Base-by-base conservation (phyloP, 2,888 invertebrate species). In the Spisula subtruncata region DNA sequence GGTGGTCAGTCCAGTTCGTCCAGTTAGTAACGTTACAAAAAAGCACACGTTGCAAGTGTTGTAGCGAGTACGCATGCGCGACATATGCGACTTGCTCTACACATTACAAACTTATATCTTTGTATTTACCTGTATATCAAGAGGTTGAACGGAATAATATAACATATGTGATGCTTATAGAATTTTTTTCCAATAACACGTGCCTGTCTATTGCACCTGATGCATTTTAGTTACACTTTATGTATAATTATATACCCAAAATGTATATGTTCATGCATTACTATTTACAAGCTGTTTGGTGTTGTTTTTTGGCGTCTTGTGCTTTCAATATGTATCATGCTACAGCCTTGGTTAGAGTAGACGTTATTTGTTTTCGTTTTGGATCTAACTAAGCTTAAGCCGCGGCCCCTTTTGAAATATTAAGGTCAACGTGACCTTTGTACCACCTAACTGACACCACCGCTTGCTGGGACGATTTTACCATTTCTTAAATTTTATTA, bases 1-100 rank as follows among this genome's bases (percentile, higher is more conserved):
- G 88, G 90, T 56, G 87, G 86, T 51, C 81, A 71, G 79, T 41
- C 41, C 48, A 90, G 91, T 29, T 88, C 91, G 85, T 93, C 94
- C 87, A 94, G 94, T 94, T 94, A 94, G 94, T 94, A 93, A 93
- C 85, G 41, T 83, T 75, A 75, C 71, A 51, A 81, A 56, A 86
- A 60, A 46, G 60, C 82, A 82, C 82, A 51, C 66, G 46, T 87
- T 81, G 82, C 35, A 1, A n/a, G 56, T 51, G 83, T 83, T 20
- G 86, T 48, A 48, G 86, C 29, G 81, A 60, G 75, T 32, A 18
- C 75, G 75, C 75, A 75, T 75, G 29, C 32, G 35, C 10, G 14
- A 16, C 5, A 75, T 32, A 75, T 75, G 75, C 75, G 75, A 32
- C 75, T 75, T 32, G 75, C 75, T 75, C 16, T 75, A 32, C 75